These are phyloP conservation scores for Chaetophractus vellerosus DNA, from an alignment of 2,797 vertebrate genomes.

Conservation along the genomic window DNA sequence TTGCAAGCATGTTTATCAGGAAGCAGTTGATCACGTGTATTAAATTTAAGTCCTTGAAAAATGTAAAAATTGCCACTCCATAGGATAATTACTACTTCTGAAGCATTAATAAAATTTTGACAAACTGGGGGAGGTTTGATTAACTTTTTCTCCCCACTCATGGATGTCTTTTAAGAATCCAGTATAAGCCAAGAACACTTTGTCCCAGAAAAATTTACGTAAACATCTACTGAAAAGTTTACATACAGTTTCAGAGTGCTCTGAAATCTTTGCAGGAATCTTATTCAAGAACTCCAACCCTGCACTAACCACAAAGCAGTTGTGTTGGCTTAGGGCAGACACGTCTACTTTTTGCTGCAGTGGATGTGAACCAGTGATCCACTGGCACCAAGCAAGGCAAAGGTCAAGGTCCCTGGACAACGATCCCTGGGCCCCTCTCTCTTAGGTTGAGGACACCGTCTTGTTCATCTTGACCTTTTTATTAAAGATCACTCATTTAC, in stretches of 20 bases:
- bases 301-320: not conserved
- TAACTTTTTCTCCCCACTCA: not conserved
- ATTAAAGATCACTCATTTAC: not conserved
- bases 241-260: not conserved
- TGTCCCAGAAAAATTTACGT: not conserved
- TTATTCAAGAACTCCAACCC: constrained; percentile 31
- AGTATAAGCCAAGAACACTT: not conserved
- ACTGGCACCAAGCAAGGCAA: not conserved
- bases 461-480: not conserved
- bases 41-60: constrained; percentile 39
- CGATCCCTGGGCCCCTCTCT: not conserved
- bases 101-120: not conserved
- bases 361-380: not conserved
- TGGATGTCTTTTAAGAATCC: not conserved
- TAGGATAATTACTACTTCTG: not conserved
- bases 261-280: not conserved
- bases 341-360: not conserved
- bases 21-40: not conserved
- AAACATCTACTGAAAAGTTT: not conserved
- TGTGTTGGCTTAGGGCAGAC: not conserved
- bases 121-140: not conserved
- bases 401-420: not conserved
- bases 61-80: not conserved
- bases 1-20: not conserved
- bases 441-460: not conserved